Evolutionary conservation across 92 coral and sea anemone genomes (phyloP).

Genomic region (Epizoanthus ramosus): DNA sequence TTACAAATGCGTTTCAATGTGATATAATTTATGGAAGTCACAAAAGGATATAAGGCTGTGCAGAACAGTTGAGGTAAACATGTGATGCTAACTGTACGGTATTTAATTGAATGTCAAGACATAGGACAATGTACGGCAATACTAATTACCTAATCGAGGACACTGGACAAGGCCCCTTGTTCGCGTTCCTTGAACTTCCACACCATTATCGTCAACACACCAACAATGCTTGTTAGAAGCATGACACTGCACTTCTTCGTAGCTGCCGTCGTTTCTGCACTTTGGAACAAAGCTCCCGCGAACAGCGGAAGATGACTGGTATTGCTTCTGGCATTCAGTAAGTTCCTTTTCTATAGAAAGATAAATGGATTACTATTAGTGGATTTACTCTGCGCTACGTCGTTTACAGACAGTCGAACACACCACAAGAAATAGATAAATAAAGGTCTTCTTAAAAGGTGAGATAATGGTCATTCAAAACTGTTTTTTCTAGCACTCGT

Average conservation of each 20-base stretch:
- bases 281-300: slow-evolving; percentile 46
- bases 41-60: too few species aligned
- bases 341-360: slow-evolving; percentile 1
- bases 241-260: slow-evolving; percentile 66
- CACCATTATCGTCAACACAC: slow-evolving; percentile 64
- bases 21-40: too few species aligned
- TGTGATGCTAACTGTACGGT: neutral
- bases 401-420: too few species aligned
- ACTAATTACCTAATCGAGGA: slow-evolving; percentile 22
- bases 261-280: slow-evolving; percentile 65
- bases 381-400: too few species aligned
- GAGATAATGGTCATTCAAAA: too few species aligned
- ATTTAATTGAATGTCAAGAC: neutral
- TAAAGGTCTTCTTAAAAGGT: too few species aligned
- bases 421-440: too few species aligned
- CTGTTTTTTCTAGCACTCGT: too few species aligned
- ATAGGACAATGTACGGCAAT: neutral
- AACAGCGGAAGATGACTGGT: neutral
- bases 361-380: neutral
- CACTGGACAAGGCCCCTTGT: slow-evolving; percentile 35
- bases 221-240: slow-evolving; percentile 53
- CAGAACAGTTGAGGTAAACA: neutral
- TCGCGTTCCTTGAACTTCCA: slow-evolving; percentile 54
- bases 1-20: too few species aligned
- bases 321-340: slow-evolving; percentile 25